phyloP scores from a whole-genome alignment of 1,140 invertebrate species.

The Pectinophora gossypiella region DNA sequence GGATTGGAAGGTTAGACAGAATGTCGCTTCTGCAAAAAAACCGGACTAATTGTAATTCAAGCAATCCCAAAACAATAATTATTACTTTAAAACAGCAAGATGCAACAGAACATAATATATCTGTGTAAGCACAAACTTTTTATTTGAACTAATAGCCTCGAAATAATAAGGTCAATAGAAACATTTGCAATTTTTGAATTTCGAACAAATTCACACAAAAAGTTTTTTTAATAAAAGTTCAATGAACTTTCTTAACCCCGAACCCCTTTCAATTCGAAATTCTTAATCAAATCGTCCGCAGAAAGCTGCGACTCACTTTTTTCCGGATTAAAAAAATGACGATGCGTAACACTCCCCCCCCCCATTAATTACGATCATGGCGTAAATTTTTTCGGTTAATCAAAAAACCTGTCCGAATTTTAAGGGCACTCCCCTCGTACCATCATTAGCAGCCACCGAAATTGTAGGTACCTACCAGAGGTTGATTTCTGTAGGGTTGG shows the following conservation, averaged over 20 bases:
- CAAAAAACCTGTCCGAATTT: conserved; percentile 48
- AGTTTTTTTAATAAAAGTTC: background rate
- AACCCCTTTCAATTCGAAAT: background rate
- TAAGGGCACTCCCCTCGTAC: conserved; percentile 11
- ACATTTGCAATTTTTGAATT: too few species aligned
- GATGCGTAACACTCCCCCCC: conserved; percentile 27
- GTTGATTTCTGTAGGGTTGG: too few species aligned
- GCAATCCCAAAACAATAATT: too few species aligned
- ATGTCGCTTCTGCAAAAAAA: too few species aligned
- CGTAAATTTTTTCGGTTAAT: conserved; percentile 48
- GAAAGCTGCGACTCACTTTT: conserved; percentile 36
- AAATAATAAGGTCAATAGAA: too few species aligned
- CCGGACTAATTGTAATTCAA: too few species aligned
- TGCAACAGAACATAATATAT: too few species aligned
- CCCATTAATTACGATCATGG: conserved; percentile 46
- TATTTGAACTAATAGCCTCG: too few species aligned
- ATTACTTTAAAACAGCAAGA: too few species aligned
- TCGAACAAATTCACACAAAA: background rate
- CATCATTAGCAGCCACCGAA: conserved; percentile 44
- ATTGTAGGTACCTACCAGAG: too few species aligned
- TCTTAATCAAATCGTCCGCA: conserved; percentile 4
- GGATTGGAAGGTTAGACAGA: too few species aligned
- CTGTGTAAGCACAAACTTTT: too few species aligned
- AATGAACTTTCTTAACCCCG: background rate
- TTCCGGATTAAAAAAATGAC: conserved; percentile 21